Percentiles rank a stretch among this genome's conserved stretches.
Evolutionary conservation across 2,113 vertebrate genomes (phyloP).

Genomic region (Climacteris rufus): DNA sequence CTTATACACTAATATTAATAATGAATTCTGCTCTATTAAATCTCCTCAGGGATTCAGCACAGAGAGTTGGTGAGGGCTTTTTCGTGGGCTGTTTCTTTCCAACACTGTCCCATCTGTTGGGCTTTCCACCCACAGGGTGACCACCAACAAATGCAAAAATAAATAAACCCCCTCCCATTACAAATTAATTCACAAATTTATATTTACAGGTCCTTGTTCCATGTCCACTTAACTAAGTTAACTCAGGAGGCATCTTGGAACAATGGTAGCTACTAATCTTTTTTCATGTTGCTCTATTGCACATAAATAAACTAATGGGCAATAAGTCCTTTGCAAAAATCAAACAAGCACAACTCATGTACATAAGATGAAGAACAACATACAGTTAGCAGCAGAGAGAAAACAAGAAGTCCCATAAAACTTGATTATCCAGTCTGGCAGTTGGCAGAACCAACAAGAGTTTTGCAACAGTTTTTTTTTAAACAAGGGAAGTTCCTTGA

Average conservation of each 20-base stretch:
- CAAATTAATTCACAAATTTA: neutral
- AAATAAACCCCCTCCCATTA: neutral
- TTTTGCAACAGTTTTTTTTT: neutral
- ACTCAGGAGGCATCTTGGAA: neutral
- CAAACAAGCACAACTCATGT: neutral
- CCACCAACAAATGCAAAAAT: neutral
- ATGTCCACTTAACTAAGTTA: neutral
- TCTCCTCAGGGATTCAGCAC: neutral
- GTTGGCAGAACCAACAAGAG: neutral
- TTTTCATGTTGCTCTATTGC: neutral
- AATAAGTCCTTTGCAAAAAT: neutral
- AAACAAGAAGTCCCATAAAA: neutral
- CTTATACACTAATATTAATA: neutral
- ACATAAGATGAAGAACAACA: neutral
- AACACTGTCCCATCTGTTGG: neutral
- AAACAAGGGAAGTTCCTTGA: neutral
- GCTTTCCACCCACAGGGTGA: neutral
- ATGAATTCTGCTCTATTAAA: neutral
- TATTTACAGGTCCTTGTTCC: neutral
- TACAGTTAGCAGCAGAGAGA: neutral
- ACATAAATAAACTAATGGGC: neutral
- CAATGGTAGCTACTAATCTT: neutral
- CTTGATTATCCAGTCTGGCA: conserved; percentile 20
- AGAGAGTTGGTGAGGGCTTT: neutral
- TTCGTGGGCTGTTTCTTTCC: neutral